phyloP scores from a whole-genome alignment of 2,888 invertebrate species.

The Archips crataeganus region DNA sequence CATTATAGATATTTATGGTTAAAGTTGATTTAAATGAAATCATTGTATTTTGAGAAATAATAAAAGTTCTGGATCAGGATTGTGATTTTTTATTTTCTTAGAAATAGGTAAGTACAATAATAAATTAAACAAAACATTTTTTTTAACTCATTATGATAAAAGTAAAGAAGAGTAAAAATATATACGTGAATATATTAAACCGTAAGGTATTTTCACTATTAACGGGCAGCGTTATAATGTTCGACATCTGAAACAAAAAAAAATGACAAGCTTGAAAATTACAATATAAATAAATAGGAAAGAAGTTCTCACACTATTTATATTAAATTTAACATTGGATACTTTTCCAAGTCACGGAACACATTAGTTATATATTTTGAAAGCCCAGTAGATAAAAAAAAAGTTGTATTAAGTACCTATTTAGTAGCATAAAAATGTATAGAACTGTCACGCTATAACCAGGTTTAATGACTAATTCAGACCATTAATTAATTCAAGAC shows the following conservation, averaged over 20 bases:
- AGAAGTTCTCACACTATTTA: no score
- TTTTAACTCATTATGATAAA: conserved; percentile 16
- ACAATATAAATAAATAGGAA: not conserved
- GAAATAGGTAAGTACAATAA: not conserved
- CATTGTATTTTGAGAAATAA: not conserved
- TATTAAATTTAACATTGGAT: no score
- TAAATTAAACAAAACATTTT: not conserved
- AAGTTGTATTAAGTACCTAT: no score
- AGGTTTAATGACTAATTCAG: no score
- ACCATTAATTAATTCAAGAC: no score
- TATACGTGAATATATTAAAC: conserved; percentile 42
- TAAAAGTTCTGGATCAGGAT: not conserved
- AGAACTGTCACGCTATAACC: no score
- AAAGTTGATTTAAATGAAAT: not conserved
- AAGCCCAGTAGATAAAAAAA: no score
- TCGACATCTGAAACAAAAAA: conserved; percentile 67
- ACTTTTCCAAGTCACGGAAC: no score
- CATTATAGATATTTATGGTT: no score
- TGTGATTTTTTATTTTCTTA: not conserved
- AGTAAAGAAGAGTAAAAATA: conserved; percentile 42
- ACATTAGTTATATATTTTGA: no score
- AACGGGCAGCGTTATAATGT: conserved; percentile 66
- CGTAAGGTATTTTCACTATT: conserved; percentile 49
- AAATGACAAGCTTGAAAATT: conserved; percentile 16
- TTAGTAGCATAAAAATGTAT: no score